These are phyloP conservation scores for Hirtodrosophila trivittata DNA, from an alignment of 2,888 invertebrate species.

Conservation along the genomic window DNA sequence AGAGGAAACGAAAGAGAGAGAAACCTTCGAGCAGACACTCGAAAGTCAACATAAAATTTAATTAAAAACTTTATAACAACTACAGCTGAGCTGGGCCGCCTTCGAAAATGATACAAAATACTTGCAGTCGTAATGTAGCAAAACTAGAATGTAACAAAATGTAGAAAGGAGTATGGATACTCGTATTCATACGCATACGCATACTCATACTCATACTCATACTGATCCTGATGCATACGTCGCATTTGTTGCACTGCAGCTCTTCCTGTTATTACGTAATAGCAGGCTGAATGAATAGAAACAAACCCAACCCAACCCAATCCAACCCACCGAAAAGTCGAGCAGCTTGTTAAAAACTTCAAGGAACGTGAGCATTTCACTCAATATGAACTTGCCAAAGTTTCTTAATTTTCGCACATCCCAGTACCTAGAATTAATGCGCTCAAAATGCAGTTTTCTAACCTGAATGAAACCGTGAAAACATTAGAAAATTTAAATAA, in stretches of 20 bases:
- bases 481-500: constrained; percentile 6
- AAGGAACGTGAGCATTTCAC: constrained; percentile 30
- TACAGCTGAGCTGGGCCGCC: constrained; percentile 44
- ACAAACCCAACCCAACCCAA: not conserved
- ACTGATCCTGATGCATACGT: constrained; percentile 3
- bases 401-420: too few relatives aligned
- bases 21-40: constrained; percentile 36
- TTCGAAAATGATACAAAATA: constrained; percentile 51
- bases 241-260: constrained; percentile 22
- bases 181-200: not conserved
- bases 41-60: constrained; percentile 78
- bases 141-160: constrained; percentile 1
- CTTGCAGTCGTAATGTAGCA: constrained; percentile 22
- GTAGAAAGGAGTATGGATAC: constrained; percentile 5
- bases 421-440: too few relatives aligned
- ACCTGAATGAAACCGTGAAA: not conserved
- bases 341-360: constrained; percentile 26
- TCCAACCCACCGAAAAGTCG: constrained; percentile 18
- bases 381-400: constrained; percentile 42
- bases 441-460: not conserved
- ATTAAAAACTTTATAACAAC: constrained; percentile 80
- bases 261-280: constrained; percentile 5
- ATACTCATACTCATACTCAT: too few relatives aligned
- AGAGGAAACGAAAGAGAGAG: too few relatives aligned
- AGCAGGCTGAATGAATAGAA: not conserved